Evolutionary conservation across 2,797 vertebrate species (phyloP).

Genomic region (Eulemur rubriventer): DNA sequence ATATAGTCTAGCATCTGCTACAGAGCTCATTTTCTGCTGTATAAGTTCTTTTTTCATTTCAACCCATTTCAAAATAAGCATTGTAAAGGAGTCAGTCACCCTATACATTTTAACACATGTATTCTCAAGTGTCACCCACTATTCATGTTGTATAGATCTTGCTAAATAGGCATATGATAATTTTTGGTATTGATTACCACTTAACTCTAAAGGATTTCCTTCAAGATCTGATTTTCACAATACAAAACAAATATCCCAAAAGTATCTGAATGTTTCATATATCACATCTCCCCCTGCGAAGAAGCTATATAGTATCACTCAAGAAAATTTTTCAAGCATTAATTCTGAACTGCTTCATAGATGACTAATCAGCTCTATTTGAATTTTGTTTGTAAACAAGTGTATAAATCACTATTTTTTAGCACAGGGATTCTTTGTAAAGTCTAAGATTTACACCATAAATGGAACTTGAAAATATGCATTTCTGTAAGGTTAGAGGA

Average conservation of each 20-base stretch:
- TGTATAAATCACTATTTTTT: constrained; percentile 53
- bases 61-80: constrained; percentile 13
- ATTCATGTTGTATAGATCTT: not conserved
- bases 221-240: constrained; percentile 52
- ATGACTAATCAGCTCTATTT: constrained; percentile 50
- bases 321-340: constrained; percentile 48
- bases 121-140: not conserved
- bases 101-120: not conserved
- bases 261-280: constrained; percentile 29
- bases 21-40: constrained; percentile 20
- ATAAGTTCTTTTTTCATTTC: constrained; percentile 44
- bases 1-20: constrained; percentile 27
- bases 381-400: constrained; percentile 57
- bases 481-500: constrained; percentile 5
- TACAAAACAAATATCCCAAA: constrained; percentile 30
- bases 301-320: constrained; percentile 22
- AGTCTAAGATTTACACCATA: not conserved
- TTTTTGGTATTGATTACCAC: constrained; percentile 28
- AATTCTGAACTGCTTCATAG: constrained; percentile 46
- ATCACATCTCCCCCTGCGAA: not conserved
- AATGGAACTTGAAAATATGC: constrained; percentile 10
- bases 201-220: constrained; percentile 55
- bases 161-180: constrained; percentile 35
- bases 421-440: constrained; percentile 8
- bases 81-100: constrained; percentile 25